A percentile compares a stretch with the other conserved stretches of the same genome.
phyloP scores from a whole-genome alignment of 1,140 invertebrate genomes.

The Nephila pilipes region DNA sequence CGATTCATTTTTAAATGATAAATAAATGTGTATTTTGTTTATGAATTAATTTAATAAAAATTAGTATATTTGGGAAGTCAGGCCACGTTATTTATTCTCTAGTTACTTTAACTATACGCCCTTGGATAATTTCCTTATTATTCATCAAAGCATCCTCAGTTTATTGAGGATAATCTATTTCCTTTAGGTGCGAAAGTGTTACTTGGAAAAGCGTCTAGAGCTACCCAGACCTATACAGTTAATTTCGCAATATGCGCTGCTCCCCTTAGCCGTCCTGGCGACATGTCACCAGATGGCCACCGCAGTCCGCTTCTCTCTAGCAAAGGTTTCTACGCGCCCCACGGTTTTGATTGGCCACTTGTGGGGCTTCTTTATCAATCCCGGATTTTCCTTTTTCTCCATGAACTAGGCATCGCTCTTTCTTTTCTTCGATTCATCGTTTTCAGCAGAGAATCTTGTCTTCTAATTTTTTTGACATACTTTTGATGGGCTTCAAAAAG shows the following conservation, averaged over 20 bases:
- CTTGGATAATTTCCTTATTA: too few species aligned
- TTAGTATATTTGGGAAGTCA: too few species aligned
- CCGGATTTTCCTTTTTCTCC: constrained; percentile 69
- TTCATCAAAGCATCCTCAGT: too few species aligned
- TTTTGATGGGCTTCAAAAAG: background rate
- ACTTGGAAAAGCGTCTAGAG: too few species aligned
- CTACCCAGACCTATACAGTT: background rate
- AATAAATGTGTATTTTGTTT: too few species aligned
- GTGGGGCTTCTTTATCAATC: constrained; percentile 75
- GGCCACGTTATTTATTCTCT: too few species aligned
- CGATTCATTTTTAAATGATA: too few species aligned
- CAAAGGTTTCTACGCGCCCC: constrained; percentile 62
- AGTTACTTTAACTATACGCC: too few species aligned
- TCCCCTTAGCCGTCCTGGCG: constrained; percentile 64
- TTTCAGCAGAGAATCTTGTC: background rate
- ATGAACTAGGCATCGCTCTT: constrained; percentile 30
- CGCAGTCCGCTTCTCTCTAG: constrained; percentile 63
- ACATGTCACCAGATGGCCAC: constrained; percentile 76
- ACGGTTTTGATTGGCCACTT: constrained; percentile 76
- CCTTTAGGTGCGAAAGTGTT: too few species aligned
- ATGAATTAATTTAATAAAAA: too few species aligned
- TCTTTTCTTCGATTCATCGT: constrained; percentile 32
- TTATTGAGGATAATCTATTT: too few species aligned
- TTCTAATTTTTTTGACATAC: background rate
- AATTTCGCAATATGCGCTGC: background rate